phyloP scores from a whole-genome alignment of 2,797 vertebrate species.

The Poeciliopsis paucimaculata region DNA sequence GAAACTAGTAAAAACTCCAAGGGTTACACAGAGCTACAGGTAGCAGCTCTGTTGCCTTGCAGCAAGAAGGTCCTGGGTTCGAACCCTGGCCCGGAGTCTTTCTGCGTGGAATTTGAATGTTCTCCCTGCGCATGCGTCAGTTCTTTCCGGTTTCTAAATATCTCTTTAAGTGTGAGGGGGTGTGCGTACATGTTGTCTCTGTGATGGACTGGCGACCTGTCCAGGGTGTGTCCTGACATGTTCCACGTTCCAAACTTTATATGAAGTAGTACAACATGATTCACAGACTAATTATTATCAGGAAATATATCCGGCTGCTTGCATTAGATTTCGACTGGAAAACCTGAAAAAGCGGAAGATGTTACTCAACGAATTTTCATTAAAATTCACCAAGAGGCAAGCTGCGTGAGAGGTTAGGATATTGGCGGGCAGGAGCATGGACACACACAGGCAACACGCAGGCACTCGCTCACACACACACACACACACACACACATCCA shows the following conservation, averaged over 20 bases:
- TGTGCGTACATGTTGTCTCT: not conserved
- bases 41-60: not conserved
- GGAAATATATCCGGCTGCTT: not conserved
- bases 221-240: not conserved
- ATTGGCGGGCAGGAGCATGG: conserved; percentile 63
- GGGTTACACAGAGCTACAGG: no score
- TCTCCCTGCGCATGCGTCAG: not conserved
- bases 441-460: conserved; percentile 13
- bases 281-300: not conserved
- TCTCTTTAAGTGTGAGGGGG: not conserved
- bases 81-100: not conserved
- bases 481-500: conserved; percentile 15
- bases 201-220: not conserved
- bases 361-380: conserved; percentile 61
- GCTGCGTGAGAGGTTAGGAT: conserved; percentile 77
- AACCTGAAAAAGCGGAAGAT: conserved; percentile 38
- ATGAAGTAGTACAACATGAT: not conserved
- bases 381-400: conserved; percentile 73
- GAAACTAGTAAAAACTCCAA: not conserved
- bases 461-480: not conserved
- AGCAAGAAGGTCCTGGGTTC: not conserved
- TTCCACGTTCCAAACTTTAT: not conserved
- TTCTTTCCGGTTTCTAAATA: not conserved
- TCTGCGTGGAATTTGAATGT: not conserved
- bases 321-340: not conserved